Conservation (phyloP, 2,888 invertebrate genomes). For the Rotaria magnacalcarata region DNA sequence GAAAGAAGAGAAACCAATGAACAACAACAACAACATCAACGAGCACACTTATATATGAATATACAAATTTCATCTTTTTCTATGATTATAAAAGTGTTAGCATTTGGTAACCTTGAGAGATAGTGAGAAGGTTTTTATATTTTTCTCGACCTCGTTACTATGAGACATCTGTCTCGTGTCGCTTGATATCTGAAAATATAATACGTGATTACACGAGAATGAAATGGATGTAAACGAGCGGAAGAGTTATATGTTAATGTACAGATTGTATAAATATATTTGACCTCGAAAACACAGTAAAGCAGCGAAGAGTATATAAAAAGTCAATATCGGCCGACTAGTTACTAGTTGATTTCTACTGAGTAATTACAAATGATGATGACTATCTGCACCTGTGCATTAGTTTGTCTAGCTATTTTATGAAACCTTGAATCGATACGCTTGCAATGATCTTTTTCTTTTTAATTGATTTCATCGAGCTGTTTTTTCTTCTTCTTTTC, state of each 20-base stretch:
- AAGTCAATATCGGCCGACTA: background rate
- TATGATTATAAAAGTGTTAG: background rate
- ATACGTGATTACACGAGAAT: background rate
- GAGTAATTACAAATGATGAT: background rate
- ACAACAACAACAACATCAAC: background rate
- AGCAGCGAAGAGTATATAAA: background rate
- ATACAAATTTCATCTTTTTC: background rate
- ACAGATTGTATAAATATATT: constrained; percentile 3
- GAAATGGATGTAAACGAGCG: background rate
- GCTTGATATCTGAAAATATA: background rate
- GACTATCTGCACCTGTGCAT: background rate
- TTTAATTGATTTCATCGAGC: background rate
- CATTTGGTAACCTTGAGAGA: background rate
- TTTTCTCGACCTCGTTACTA: background rate
- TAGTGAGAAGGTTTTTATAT: background rate
- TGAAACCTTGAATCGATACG: background rate
- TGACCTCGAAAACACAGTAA: background rate
- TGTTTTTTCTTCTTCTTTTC: background rate
- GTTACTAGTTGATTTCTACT: background rate
- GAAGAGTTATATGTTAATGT: background rate
- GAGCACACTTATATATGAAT: background rate
- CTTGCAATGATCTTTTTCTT: background rate
- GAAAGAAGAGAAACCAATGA: background rate
- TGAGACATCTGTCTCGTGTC: background rate
- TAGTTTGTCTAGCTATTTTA: background rate